Evolutionary conservation across 2,888 invertebrate species (phyloP).

Genomic region (Macrostomum cliftonense): DNA sequence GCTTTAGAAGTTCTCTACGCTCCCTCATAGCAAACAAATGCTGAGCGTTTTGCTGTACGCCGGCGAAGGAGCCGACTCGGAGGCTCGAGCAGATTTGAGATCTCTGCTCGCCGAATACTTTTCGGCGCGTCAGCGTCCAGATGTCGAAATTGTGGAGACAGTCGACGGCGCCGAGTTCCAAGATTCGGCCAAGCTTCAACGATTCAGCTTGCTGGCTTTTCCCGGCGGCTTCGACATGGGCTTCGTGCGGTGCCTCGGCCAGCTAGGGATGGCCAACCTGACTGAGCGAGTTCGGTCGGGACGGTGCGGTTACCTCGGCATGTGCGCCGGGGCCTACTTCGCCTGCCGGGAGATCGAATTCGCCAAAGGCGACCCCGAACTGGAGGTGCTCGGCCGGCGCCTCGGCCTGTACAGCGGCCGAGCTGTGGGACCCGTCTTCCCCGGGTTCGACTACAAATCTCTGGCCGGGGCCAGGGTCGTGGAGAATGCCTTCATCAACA

Average conservation of each 20-base stretch:
- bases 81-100: too few species aligned
- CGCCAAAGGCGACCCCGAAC: constrained; percentile 4
- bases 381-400: constrained; percentile 3
- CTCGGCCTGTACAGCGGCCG: constrained; percentile 6
- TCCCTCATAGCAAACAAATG: too few species aligned
- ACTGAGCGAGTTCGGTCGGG: too few species aligned
- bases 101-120: too few species aligned
- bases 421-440: constrained; percentile 21
- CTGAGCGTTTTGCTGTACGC: too few species aligned
- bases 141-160: too few species aligned
- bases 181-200: too few species aligned
- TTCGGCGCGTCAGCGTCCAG: too few species aligned
- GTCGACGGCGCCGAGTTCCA: too few species aligned
- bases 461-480: neutral
- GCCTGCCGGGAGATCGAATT: constrained; percentile 10
- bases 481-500: too few species aligned
- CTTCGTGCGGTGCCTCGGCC: constrained; percentile 19
- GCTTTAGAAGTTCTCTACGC: too few species aligned
- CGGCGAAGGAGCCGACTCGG: too few species aligned
- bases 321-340: constrained; percentile 11
- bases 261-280: constrained; percentile 14
- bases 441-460: constrained; percentile 20
- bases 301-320: constrained; percentile 7
- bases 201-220: constrained; percentile 15
- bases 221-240: constrained; percentile 32